Evolutionary conservation across 2,888 invertebrate genomes (phyloP).

Genomic region (Agelastica alni): DNA sequence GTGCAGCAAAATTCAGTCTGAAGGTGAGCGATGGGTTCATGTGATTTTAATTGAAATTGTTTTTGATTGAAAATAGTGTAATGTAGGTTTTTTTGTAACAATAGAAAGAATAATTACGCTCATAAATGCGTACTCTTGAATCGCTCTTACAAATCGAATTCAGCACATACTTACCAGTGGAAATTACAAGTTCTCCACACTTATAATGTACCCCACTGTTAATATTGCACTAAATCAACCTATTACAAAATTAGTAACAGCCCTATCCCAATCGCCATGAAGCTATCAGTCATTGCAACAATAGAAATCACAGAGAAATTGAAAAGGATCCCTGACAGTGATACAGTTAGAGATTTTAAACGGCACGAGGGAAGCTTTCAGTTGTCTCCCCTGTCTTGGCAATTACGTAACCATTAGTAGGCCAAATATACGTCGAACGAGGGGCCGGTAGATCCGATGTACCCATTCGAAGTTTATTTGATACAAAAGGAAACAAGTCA

Average conservation of each 20-base stretch:
- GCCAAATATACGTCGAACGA: conserved; percentile 34
- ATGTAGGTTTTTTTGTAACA: too few species aligned
- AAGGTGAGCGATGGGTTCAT: too few species aligned
- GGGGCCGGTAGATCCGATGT: conserved; percentile 31
- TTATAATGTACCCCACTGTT: not conserved
- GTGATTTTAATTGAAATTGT: too few species aligned
- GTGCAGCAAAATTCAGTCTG: too few species aligned
- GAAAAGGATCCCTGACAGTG: conserved; percentile 28
- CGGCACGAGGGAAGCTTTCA: conserved; percentile 16
- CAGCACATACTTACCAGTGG: too few species aligned
- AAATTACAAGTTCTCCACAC: too few species aligned
- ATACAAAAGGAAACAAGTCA: conserved; percentile 34
- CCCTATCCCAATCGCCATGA: conserved; percentile 4
- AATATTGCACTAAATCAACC: not conserved
- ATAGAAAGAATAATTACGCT: too few species aligned
- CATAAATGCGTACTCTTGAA: too few species aligned
- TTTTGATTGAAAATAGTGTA: too few species aligned
- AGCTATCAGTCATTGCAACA: conserved; percentile 6
- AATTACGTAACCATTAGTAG: conserved; percentile 46
- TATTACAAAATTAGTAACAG: not conserved
- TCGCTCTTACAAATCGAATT: too few species aligned
- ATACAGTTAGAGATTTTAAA: conserved; percentile 25
- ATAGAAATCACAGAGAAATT: conserved; percentile 29
- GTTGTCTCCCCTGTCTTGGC: conserved; percentile 30
- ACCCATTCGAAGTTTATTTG: conserved; percentile 13